A percentile compares a stretch with the other conserved stretches of the same genome.
Conservation (phyloP, 2,113 vertebrate genomes). For the Noturus placidus region DNA sequence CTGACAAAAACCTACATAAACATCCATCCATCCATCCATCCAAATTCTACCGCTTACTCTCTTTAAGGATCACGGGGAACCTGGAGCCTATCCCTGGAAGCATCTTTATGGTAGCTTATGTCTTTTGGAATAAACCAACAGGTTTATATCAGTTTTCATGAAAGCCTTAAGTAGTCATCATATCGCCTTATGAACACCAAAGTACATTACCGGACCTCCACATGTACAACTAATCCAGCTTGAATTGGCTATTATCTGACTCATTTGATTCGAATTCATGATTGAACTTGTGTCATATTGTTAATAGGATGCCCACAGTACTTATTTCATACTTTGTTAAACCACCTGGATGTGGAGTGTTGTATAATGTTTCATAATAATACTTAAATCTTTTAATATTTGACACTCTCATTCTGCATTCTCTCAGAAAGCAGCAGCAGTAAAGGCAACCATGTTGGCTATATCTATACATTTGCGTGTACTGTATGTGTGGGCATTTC, state of each 20-base stretch:
- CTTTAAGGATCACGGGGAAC: no score
- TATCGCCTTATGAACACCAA: neutral
- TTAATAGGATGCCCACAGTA: constrained; percentile 57
- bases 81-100: no score
- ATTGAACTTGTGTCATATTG: constrained; percentile 57
- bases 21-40: no score
- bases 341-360: constrained; percentile 58
- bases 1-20: neutral
- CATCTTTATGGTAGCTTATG: neutral
- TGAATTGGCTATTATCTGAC: neutral
- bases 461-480: constrained; percentile 28
- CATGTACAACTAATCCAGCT: neutral
- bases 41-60: no score
- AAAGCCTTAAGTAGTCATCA: neutral
- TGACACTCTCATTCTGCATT: neutral
- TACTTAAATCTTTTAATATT: constrained; percentile 12
- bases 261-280: constrained; percentile 58
- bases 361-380: constrained; percentile 59
- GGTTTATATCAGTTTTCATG: neutral
- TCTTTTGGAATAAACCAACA: neutral
- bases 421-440: neutral
- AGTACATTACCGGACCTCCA: neutral
- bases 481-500: neutral
- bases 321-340: constrained; percentile 64
- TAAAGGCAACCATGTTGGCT: neutral